These are phyloP conservation scores for Sinopyrophorus schimmeli DNA, from an alignment of 2,888 invertebrate genomes.

Conservation along the genomic window DNA sequence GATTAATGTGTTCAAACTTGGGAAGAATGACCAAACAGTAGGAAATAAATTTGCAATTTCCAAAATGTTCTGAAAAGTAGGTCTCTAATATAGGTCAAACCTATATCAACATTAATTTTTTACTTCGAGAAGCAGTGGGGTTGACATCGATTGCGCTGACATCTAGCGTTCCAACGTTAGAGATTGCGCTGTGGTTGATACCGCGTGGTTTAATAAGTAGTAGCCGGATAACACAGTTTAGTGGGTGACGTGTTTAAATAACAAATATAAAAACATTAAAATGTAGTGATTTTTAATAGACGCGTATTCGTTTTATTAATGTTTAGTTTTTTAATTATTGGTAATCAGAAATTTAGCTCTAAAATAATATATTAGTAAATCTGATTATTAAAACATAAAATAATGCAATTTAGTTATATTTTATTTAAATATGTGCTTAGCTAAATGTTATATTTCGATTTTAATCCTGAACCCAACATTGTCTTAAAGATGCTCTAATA, in stretches of 20 bases:
- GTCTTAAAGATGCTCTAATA: too few relatives aligned
- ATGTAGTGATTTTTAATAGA: neutral
- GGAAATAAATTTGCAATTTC: too few relatives aligned
- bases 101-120: conserved; percentile 33
- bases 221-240: conserved; percentile 30
- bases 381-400: too few relatives aligned
- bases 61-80: conserved; percentile 14
- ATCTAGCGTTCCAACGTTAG: conserved; percentile 41
- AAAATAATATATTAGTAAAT: too few relatives aligned
- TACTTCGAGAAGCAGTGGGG: conserved; percentile 25
- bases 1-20: too few relatives aligned
- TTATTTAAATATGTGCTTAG: too few relatives aligned
- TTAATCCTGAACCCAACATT: too few relatives aligned
- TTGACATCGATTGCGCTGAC: conserved; percentile 38
- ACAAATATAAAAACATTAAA: conserved; percentile 1
- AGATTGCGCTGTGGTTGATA: conserved; percentile 42
- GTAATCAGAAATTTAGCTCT: too few relatives aligned
- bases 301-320: neutral
- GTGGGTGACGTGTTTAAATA: conserved; percentile 25
- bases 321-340: too few relatives aligned
- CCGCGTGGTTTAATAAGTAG: conserved; percentile 33
- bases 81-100: conserved; percentile 25
- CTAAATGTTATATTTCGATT: too few relatives aligned
- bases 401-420: too few relatives aligned
- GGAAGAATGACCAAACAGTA: too few relatives aligned